These are phyloP conservation scores for Cotesia vestalis DNA, from an alignment of 1,140 invertebrate species.

Conservation along the genomic window DNA sequence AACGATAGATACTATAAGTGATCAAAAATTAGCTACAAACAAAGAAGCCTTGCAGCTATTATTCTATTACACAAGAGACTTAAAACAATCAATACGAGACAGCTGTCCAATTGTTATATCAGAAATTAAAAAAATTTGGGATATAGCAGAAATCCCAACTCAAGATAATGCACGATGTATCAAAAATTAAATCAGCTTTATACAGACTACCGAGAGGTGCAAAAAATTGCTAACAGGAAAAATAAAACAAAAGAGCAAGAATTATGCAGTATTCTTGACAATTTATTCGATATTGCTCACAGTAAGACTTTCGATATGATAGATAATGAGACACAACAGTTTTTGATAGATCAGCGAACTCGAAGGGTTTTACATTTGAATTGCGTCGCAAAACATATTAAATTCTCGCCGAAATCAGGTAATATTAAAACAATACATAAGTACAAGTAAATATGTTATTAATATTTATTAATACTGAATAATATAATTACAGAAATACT, in stretches of 20 bases:
- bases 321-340: no score
- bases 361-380: no score
- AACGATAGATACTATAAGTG: conserved; percentile 26
- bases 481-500: no score
- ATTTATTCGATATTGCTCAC: no score
- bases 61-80: conserved; percentile 29
- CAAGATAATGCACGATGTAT: conserved; percentile 14
- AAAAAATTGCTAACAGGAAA: not conserved
- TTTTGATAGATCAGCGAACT: no score
- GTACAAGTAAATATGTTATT: not conserved
- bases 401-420: no score
- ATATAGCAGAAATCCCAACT: conserved; percentile 11
- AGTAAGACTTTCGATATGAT: no score
- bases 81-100: conserved; percentile 17
- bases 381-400: no score
- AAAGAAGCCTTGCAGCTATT: conserved; percentile 27
- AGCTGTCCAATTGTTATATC: not conserved
- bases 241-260: no score
- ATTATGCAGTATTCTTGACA: no score
- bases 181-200: conserved; percentile 23
- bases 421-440: no score
- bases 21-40: conserved; percentile 28
- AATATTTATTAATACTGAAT: no score
- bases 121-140: conserved; percentile 25
- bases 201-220: not conserved